A percentile compares a stretch with the other conserved stretches of the same genome.
Conservation (phyloP, 2,888 invertebrate species). For the Deilephila porcellus region DNA sequence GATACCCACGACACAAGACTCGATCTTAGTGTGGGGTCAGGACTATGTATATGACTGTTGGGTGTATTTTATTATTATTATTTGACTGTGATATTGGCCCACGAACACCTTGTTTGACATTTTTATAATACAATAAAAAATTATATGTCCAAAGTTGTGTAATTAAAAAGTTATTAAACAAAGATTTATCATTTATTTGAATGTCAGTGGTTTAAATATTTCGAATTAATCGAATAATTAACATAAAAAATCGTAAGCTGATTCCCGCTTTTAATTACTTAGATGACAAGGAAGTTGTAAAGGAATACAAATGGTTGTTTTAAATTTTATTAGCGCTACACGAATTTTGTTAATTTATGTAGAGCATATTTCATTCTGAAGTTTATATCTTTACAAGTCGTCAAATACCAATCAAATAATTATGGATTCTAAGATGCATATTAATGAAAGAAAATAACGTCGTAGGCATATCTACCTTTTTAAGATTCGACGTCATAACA, state of each 20-base stretch:
- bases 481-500: no score
- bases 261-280: slow-evolving; percentile 10
- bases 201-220: slow-evolving; percentile 19
- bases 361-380: slow-evolving; percentile 23
- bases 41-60: no score
- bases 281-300: slow-evolving; percentile 16
- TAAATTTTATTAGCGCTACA: slow-evolving; percentile 6
- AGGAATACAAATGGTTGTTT: neutral
- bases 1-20: no score
- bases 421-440: neutral
- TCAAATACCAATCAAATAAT: slow-evolving; percentile 1
- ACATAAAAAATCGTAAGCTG: neutral
- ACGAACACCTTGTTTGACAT: neutral
- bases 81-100: no score
- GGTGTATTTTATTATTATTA: no score
- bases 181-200: slow-evolving; percentile 16
- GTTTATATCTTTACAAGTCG: neutral
- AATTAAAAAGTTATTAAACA: slow-evolving; percentile 12
- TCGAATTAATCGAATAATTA: slow-evolving; percentile 4
- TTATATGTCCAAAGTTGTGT: neutral
- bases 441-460: neutral
- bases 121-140: neutral
- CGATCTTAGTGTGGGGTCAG: no score
- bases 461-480: no score
- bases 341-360: slow-evolving; percentile 7